A percentile compares a stretch with the other conserved stretches of the same genome.
Conservation (phyloP, 1,140 invertebrate genomes). For the Plectrocnemia conspersa region DNA sequence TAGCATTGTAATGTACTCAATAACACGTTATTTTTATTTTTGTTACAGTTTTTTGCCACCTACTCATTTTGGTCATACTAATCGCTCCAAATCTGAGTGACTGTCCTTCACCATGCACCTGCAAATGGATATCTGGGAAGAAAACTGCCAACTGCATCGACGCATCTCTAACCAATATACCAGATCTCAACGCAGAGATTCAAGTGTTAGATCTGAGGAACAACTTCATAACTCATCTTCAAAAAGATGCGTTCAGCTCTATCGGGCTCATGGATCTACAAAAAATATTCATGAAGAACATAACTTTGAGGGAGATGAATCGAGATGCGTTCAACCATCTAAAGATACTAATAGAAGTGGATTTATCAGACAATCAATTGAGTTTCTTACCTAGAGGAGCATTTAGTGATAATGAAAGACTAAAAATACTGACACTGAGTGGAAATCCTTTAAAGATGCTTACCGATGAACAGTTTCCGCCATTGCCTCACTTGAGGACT, state of each 20-base stretch:
- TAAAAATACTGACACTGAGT: slow-evolving; percentile 62
- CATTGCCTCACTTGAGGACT: slow-evolving; percentile 63
- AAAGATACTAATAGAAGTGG: slow-evolving; percentile 73
- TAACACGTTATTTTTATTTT: slow-evolving; percentile 17
- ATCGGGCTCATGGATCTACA: slow-evolving; percentile 71
- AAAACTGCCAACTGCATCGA: slow-evolving; percentile 59
- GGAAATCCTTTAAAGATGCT: slow-evolving; percentile 65
- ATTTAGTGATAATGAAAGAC: slow-evolving; percentile 66
- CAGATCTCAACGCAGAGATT: slow-evolving; percentile 55
- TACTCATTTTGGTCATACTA: slow-evolving; percentile 14
- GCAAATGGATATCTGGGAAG: slow-evolving; percentile 62
- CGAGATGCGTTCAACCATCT: slow-evolving; percentile 71
- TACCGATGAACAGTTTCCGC: slow-evolving; percentile 62
- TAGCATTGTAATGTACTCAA: no score
- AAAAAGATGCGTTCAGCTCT: slow-evolving; percentile 53
- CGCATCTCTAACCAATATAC: slow-evolving; percentile 54
- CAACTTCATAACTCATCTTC: slow-evolving; percentile 54
- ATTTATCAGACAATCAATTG: slow-evolving; percentile 72
- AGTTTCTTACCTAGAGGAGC: slow-evolving; percentile 61
- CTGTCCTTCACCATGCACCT: slow-evolving; percentile 57
- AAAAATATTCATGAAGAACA: slow-evolving; percentile 63
- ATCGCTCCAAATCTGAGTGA: slow-evolving; percentile 53
- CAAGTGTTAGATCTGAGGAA: slow-evolving; percentile 59
- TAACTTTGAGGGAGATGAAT: slow-evolving; percentile 64
- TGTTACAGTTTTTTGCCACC: slow-evolving; percentile 21